Conservation (phyloP, 2,888 invertebrate genomes). For the Scaptomyza reducta region DNA sequence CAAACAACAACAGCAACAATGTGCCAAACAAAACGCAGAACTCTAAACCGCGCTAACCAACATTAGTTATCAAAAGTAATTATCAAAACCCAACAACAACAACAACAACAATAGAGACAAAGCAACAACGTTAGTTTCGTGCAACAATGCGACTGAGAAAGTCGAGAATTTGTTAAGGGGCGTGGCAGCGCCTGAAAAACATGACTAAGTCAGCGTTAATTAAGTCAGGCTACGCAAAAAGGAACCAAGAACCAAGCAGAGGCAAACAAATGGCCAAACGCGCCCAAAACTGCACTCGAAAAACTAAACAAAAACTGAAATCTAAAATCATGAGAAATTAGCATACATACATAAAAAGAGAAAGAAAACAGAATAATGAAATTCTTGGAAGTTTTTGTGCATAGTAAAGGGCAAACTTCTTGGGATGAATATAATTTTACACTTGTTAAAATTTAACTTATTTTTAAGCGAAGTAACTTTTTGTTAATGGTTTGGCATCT, state of each 20-base stretch:
- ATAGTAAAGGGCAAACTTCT: no score
- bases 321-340: slow-evolving; percentile 3
- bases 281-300: slow-evolving; percentile 37
- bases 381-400: no score
- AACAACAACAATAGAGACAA: slow-evolving; percentile 25
- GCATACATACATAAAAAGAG: no score
- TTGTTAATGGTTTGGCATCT: no score
- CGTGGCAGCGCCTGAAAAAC: slow-evolving; percentile 29
- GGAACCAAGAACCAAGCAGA: neutral
- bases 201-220: slow-evolving; percentile 66
- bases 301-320: slow-evolving; percentile 11
- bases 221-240: slow-evolving; percentile 51
- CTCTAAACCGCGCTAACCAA: slow-evolving; percentile 49
- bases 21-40: slow-evolving; percentile 21
- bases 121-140: slow-evolving; percentile 33
- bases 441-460: no score
- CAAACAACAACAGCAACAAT: slow-evolving; percentile 34
- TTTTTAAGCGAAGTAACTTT: no score
- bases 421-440: no score
- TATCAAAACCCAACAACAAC: slow-evolving; percentile 59
- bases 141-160: slow-evolving; percentile 30
- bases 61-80: slow-evolving; percentile 76
- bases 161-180: slow-evolving; percentile 10
- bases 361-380: no score
- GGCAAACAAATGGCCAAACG: slow-evolving; percentile 57